A percentile compares a stretch with the other conserved stretches of the same genome.
These are phyloP conservation scores for Lagodon rhomboides DNA, from an alignment of 2,797 vertebrate genomes.

Conservation along the genomic window DNA sequence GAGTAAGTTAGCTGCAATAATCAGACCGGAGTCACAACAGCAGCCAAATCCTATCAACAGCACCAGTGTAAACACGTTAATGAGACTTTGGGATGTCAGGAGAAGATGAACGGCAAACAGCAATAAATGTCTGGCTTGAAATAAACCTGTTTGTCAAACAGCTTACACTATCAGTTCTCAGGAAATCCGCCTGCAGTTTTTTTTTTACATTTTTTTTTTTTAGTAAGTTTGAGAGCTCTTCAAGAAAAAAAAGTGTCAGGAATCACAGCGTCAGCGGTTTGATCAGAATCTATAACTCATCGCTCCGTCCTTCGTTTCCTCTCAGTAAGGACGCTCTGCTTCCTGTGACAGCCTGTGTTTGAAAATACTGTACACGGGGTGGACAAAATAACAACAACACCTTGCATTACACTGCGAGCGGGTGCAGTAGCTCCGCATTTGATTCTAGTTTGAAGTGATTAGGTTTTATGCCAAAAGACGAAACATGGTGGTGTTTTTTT, in stretches of 20 bases:
- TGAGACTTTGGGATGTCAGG: conserved; percentile 38
- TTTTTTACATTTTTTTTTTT: no score
- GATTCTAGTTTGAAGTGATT: not conserved
- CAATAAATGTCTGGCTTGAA: conserved; percentile 29
- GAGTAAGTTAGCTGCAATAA: conserved; percentile 35
- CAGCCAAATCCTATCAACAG: conserved; percentile 21
- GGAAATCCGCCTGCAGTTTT: conserved; percentile 17
- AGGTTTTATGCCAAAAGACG: conserved; percentile 1
- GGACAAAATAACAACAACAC: conserved; percentile 44
- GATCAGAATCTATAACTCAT: conserved; percentile 35
- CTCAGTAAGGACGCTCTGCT: conserved; percentile 30
- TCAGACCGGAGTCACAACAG: conserved; percentile 23
- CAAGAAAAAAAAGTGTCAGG: conserved; percentile 41
- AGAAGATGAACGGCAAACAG: conserved; percentile 39
- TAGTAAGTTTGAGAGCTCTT: conserved; percentile 33
- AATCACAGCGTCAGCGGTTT: conserved; percentile 46
- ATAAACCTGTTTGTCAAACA: conserved; percentile 45
- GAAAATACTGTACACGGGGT: conserved; percentile 36
- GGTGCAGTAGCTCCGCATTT: conserved; percentile 22
- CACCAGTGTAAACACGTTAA: conserved; percentile 43
- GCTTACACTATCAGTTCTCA: conserved; percentile 27
- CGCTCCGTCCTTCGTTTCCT: conserved; percentile 42
- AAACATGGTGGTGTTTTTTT: not conserved
- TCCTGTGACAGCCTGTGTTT: conserved; percentile 20
- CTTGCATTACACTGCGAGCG: conserved; percentile 1